A percentile compares a stretch with the other conserved stretches of the same genome.
Conservation (phyloP, 2,888 invertebrate species). For the Sphecodes monilicornis region DNA sequence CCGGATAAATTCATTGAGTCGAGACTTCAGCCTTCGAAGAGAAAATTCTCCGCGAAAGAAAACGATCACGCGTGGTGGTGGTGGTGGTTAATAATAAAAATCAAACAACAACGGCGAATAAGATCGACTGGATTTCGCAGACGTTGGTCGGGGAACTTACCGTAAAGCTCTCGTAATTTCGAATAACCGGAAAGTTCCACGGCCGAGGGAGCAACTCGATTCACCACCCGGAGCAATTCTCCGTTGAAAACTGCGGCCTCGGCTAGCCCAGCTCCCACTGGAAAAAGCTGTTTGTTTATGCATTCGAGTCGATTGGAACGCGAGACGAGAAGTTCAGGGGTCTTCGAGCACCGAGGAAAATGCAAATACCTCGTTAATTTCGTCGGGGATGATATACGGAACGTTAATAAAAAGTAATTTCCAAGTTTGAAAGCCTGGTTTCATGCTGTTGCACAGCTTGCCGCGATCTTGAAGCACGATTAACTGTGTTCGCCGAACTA, state of each 20-base stretch:
- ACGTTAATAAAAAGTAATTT: slow-evolving; percentile 10
- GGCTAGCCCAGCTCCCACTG: not conserved
- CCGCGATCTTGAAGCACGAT: not conserved
- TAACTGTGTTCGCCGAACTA: not conserved
- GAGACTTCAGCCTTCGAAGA: not conserved
- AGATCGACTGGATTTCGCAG: not conserved
- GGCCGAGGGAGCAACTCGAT: slow-evolving; percentile 74
- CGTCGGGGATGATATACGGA: not conserved
- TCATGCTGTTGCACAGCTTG: not conserved
- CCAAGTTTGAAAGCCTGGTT: not conserved
- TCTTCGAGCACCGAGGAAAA: not conserved
- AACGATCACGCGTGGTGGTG: not conserved
- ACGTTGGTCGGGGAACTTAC: not conserved
- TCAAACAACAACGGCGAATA: not conserved
- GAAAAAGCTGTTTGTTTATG: slow-evolving; percentile 58
- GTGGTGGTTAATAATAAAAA: not conserved
- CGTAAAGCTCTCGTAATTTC: slow-evolving; percentile 75
- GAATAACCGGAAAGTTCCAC: slow-evolving; percentile 80
- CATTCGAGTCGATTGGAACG: slow-evolving; percentile 26
- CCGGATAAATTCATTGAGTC: not conserved
- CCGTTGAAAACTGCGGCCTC: slow-evolving; percentile 37
- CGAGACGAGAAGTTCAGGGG: not conserved
- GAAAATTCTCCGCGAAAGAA: not conserved
- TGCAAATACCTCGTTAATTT: slow-evolving; percentile 29
- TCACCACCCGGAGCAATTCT: slow-evolving; percentile 57